Conservation (phyloP, 2,888 invertebrate species). For the Caenorhabditis zanzibari region DNA sequence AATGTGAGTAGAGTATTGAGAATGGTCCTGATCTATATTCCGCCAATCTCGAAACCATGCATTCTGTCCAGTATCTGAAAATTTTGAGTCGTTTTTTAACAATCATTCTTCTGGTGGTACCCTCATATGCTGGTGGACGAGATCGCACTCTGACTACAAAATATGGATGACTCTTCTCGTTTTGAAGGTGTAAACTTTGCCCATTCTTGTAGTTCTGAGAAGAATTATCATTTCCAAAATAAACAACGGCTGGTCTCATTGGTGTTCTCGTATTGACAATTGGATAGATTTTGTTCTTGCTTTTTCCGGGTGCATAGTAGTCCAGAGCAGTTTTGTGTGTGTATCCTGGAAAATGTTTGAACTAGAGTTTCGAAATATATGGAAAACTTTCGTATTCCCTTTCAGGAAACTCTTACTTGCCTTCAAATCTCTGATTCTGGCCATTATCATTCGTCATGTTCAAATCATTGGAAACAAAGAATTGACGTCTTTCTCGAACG, state of each 20-base stretch:
- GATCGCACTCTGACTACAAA: constrained; percentile 35
- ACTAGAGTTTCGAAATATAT: neutral
- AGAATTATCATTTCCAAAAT: neutral
- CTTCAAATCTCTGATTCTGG: constrained; percentile 7
- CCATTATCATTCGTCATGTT: constrained; percentile 30
- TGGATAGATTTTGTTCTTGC: constrained; percentile 24
- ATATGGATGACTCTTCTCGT: constrained; percentile 26
- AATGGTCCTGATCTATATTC: neutral
- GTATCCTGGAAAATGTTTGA: constrained; percentile 14
- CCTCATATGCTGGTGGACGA: constrained; percentile 15
- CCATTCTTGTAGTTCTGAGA: neutral
- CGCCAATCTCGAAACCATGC: neutral
- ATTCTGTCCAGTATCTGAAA: constrained; percentile 29
- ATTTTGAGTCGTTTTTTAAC: too few species aligned
- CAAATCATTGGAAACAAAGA: constrained; percentile 40
- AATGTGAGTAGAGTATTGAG: neutral
- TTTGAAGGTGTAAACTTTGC: neutral
- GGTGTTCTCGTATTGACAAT: constrained; percentile 38
- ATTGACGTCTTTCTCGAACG: constrained; percentile 44
- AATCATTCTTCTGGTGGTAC: neutral
- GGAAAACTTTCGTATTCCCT: neutral
- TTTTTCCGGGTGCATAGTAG: constrained; percentile 12
- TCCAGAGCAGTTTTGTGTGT: constrained; percentile 27
- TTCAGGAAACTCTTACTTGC: neutral
- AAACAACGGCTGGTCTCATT: constrained; percentile 29